Conservation (phyloP, 2,797 vertebrate genomes). For the Anguilla obscura region DNA sequence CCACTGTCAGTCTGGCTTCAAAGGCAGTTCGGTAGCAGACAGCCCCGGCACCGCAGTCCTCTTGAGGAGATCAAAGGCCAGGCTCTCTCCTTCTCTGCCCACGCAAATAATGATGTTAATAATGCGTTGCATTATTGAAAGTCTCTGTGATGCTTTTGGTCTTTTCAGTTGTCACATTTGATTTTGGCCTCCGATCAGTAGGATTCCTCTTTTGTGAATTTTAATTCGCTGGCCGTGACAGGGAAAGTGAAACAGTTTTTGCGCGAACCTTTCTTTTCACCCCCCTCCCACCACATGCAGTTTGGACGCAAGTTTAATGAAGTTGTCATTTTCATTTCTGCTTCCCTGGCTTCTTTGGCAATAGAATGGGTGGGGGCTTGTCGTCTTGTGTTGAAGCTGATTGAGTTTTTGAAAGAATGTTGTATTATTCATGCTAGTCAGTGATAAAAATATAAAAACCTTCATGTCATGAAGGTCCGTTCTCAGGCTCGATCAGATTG, state of each 20-base stretch:
- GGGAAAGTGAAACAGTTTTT: conserved; percentile 45
- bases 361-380: conserved; percentile 54
- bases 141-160: conserved; percentile 61
- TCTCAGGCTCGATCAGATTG: not conserved
- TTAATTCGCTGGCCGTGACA: conserved; percentile 58
- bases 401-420: conserved; percentile 54
- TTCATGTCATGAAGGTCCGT: not conserved
- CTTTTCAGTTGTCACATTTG: conserved; percentile 57
- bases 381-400: conserved; percentile 63
- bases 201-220: conserved; percentile 50
- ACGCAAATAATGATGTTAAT: conserved; percentile 69
- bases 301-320: conserved; percentile 60
- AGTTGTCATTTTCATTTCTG: conserved; percentile 61
- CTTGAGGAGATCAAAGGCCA: conserved; percentile 64
- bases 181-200: conserved; percentile 56
- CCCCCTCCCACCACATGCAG: conserved; percentile 3
- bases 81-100: conserved; percentile 47
- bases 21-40: conserved; percentile 51
- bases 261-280: not conserved
- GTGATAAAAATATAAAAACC: conserved; percentile 48
- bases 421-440: conserved; percentile 65
- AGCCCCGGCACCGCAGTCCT: conserved; percentile 17
- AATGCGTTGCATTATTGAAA: conserved; percentile 54
- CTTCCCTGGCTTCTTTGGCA: conserved; percentile 44
- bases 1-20: conserved; percentile 57